A percentile compares a stretch with the other conserved stretches of the same genome.
phyloP scores from a whole-genome alignment of 2,888 invertebrate genomes.

The Agrochola lota region DNA sequence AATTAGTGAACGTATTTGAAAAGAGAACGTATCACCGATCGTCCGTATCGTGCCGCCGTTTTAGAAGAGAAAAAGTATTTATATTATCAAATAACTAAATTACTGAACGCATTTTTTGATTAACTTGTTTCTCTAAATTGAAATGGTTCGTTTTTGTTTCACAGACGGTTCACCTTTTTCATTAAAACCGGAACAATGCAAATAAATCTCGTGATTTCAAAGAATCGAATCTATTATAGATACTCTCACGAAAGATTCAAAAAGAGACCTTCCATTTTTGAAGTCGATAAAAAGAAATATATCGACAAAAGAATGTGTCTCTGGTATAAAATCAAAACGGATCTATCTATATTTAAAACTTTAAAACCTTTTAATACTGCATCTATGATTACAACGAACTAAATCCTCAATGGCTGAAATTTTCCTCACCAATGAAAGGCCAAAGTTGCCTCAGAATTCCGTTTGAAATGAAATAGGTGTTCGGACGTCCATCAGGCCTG shows the following conservation, averaged over 20 bases:
- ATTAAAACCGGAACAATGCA: not conserved
- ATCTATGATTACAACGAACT: not conserved
- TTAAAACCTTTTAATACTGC: conserved; percentile 4
- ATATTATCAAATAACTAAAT: not conserved
- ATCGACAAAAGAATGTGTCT: not conserved
- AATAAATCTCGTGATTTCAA: not conserved
- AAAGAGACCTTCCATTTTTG: not conserved
- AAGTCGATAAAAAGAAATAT: not conserved
- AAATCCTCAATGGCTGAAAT: conserved; percentile 1
- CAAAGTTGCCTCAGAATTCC: conserved; percentile 23
- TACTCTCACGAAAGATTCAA: not conserved
- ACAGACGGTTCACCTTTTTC: not conserved
- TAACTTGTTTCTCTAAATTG: not conserved
- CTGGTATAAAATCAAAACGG: not conserved
- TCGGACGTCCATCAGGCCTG: conserved; percentile 52
- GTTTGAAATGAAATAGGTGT: conserved; percentile 53
- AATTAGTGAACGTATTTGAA: not conserved
- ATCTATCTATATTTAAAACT: conserved; percentile 12
- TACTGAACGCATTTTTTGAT: not conserved
- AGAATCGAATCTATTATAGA: not conserved
- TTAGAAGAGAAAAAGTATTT: too few species aligned
- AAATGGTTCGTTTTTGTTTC: not conserved
- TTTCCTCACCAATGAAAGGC: conserved; percentile 4
- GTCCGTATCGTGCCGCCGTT: too few species aligned
- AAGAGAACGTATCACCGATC: too few species aligned